phyloP scores from a whole-genome alignment of 2,888 invertebrate genomes.

The Cephus sareptanus region DNA sequence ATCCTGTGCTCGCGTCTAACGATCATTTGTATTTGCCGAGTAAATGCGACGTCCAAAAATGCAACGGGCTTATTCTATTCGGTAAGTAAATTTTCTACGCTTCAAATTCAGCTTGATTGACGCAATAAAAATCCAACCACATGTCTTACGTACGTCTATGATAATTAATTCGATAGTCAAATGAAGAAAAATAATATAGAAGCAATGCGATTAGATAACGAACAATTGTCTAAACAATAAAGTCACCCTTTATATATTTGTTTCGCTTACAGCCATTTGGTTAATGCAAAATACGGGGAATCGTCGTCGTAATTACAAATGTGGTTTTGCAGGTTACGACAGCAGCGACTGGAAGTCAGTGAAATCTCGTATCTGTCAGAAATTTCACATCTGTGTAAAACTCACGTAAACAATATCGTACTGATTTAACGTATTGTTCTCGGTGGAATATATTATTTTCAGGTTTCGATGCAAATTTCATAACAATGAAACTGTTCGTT shows the following conservation, averaged over 20 bases:
- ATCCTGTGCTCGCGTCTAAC: not conserved
- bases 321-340: not conserved
- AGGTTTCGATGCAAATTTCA: not conserved
- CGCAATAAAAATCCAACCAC: not conserved
- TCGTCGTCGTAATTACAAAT: not conserved
- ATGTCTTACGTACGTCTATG: not conserved
- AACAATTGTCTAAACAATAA: not conserved
- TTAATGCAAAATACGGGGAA: not conserved
- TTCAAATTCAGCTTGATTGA: not conserved
- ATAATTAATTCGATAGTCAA: not conserved
- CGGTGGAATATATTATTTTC: not conserved
- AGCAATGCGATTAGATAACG: not conserved
- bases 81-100: not conserved
- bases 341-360: not conserved
- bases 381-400: not conserved
- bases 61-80: not conserved
- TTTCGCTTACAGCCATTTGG: not conserved
- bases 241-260: not conserved
- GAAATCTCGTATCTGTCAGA: not conserved
- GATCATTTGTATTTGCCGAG: not conserved
- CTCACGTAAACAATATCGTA: not conserved
- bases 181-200: not conserved
- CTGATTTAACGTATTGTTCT: not conserved
- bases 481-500: not conserved
- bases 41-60: not conserved